A percentile compares a stretch with the other conserved stretches of the same genome.
Evolutionary conservation across 2,888 invertebrate genomes (phyloP).

Genomic region (Perizoma affinitatum): DNA sequence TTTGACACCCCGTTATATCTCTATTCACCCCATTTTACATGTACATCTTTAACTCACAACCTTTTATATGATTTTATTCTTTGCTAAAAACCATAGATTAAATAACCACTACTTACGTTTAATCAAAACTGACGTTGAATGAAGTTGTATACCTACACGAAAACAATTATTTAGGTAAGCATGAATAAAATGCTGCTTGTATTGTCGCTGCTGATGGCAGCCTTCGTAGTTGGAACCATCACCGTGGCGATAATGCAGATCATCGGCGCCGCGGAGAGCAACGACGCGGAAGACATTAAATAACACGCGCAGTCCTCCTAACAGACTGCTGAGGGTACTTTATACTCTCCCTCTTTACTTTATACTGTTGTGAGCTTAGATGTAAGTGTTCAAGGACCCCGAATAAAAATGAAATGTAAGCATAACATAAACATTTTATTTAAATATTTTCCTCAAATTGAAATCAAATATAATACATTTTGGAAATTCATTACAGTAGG

Average conservation of each 20-base stretch:
- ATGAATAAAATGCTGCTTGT: slow-evolving; percentile 57
- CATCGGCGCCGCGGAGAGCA: slow-evolving; percentile 36
- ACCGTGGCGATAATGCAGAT: slow-evolving; percentile 54
- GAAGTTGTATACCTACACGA: background rate
- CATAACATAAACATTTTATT: slow-evolving; percentile 81
- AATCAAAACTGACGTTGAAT: too few species aligned
- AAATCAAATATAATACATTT: slow-evolving; percentile 74
- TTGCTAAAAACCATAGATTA: too few species aligned
- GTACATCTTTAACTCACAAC: too few species aligned
- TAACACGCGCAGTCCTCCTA: background rate
- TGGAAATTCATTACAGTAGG: slow-evolving; percentile 43
- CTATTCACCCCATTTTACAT: too few species aligned
- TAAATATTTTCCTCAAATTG: slow-evolving; percentile 72
- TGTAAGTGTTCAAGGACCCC: background rate
- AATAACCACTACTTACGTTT: background rate
- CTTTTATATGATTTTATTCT: too few species aligned
- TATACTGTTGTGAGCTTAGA: too few species aligned
- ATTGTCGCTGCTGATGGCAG: slow-evolving; percentile 62
- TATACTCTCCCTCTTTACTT: background rate
- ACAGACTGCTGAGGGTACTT: background rate
- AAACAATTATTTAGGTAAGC: background rate
- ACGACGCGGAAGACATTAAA: background rate
- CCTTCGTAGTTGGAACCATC: slow-evolving; percentile 54
- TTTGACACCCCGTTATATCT: too few species aligned
- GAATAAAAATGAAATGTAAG: slow-evolving; percentile 56